Base-by-base conservation (phyloP, 2,888 invertebrate genomes). In the Drosophila sordidula region DNA sequence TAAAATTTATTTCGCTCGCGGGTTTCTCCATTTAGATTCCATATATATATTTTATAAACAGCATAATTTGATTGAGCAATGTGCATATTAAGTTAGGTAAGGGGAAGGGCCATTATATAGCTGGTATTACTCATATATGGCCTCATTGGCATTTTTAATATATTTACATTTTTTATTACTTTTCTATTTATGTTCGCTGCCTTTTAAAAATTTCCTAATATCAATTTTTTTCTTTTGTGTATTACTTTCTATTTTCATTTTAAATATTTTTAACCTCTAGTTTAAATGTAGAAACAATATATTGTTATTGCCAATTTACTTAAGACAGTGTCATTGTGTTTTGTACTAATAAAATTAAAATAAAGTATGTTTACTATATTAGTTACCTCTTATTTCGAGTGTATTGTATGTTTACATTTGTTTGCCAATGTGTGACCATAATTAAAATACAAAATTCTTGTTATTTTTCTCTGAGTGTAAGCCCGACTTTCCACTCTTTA, bases 11-110 rank as follows among this genome's bases (percentile, higher is more conserved):
- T 50, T 47, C 32, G 36, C 49, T 46, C 41, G 36, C 54, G 45
- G n/a, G 34, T 44, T 36, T 14, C 46, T 45, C 22, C 49, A 52
- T 51, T 51, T 29, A 29, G 29, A 29, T 3, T 65, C 16, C 34
- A 34, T 34, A 34, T 12, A n/a, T 54, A 50, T 46, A n/a, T 57
- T 51, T 52, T 44, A 62, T 58, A 76, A 58, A 62, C 66, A 54
- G 55, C 58, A 49, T 66, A 66, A 71, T 67, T 70, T 47, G 68
- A 79, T 70, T 63, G 39, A 39, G 34, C 47, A 75, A 61, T 61
- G 62, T 61, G 46, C 34, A 58, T 39, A 77, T 57, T 38, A 41
- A 36, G 32, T 36, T 46, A 26, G 42, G 22, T 16, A n/a, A n/a
- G 26, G 9, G 9, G 26, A 18, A 9, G 22, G 8, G 9, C 14